Evolutionary conservation across 2,797 vertebrate genomes (phyloP).

Genomic region (Ptychobarbus kaznakovi): DNA sequence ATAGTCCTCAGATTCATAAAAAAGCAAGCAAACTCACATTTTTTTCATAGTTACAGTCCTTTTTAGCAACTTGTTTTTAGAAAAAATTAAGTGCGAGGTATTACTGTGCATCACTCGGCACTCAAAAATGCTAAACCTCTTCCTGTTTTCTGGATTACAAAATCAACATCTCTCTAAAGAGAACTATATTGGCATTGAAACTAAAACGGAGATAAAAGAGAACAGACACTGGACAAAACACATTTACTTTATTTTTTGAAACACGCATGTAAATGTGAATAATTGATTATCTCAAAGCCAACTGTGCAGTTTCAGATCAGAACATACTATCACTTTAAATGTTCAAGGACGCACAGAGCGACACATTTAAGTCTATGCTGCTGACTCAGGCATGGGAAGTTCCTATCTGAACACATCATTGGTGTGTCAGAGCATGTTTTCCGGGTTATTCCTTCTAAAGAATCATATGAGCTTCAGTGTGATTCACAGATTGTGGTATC

Average conservation of each 20-base stretch:
- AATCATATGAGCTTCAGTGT: neutral
- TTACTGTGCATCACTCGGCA: neutral
- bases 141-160: neutral
- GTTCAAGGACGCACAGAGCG: neutral
- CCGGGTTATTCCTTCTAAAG: neutral
- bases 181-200: neutral
- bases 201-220: neutral
- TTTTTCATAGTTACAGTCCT: neutral
- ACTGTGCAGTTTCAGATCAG: neutral
- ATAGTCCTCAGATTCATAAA: neutral
- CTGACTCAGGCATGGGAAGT: conserved; percentile 24
- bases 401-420: neutral
- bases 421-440: neutral
- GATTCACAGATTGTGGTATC: neutral
- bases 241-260: neutral
- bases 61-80: neutral
- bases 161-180: neutral
- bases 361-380: neutral
- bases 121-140: neutral
- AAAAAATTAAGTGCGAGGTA: neutral
- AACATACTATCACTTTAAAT: conserved; percentile 5
- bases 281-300: neutral
- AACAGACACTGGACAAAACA: neutral
- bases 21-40: neutral
- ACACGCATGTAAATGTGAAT: neutral